Base-by-base conservation (phyloP, 53 echinoderm and acorn worm genomes). In the Patiria pectinifera region DNA sequence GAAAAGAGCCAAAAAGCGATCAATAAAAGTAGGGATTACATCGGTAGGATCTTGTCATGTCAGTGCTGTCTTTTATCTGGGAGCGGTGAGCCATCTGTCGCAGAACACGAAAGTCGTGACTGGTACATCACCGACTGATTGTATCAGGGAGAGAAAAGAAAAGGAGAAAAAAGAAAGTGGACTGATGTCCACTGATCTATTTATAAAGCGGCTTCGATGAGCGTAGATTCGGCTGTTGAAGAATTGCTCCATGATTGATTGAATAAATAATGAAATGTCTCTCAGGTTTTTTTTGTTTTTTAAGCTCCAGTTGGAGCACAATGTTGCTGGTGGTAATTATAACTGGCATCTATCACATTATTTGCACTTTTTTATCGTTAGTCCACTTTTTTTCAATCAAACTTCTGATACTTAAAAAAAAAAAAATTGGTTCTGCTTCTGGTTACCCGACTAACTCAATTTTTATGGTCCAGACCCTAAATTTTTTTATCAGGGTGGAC, bases 11-110 rank as follows among this genome's bases (percentile, higher is more conserved):
- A 87, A 53, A 49, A 74, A 26, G 23, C 53, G 87, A 87, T 87
- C 87, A 87, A 74, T 87, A 75, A 72, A 86, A 44, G 86, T 4
- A 48, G 69, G 86, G 87, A 87, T 87, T 87, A 87, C 87, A 87
- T 72, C 53, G 24, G 87, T 53, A 13, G 45, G 44, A 4, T 18
- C 87, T 21, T 87, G 48, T 87, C 47, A 62, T 48, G 71, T 87
- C 74, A 74, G 48, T 87, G 87, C 22, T 15, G 76, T 35, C 87
- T 53, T 87, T 87, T 87, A 87, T 87, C 19, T 3, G 1, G 87
- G 19, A 19, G 53, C 87, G 76, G 43, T 75, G 72, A 72, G 48
- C 86, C 86, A 86, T 87, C 87, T 87, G 87, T 72, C 53, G 53
- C 2, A 10, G 49, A 44, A 25, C 87, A 76, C 48, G 53, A 45